Evolutionary conservation across 2,797 vertebrate genomes (phyloP).

Genomic region (Malurus leucopterus): DNA sequence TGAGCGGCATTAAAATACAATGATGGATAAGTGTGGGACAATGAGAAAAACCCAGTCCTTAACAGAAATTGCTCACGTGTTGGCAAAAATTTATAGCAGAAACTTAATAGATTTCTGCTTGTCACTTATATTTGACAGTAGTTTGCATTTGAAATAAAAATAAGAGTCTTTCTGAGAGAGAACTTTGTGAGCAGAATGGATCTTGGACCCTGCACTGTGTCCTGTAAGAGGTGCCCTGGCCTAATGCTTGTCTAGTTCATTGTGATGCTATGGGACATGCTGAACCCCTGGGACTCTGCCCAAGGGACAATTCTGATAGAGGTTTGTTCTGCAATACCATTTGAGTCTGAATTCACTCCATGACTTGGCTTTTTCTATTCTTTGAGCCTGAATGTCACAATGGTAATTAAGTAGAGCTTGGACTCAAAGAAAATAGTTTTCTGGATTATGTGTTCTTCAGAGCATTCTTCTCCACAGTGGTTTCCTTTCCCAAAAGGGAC

Average conservation of each 20-base stretch:
- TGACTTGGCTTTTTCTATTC: background rate
- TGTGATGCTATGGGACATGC: background rate
- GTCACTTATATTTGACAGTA: background rate
- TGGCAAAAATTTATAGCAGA: background rate
- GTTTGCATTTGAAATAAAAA: background rate
- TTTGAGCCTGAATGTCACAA: background rate
- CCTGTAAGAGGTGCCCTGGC: background rate
- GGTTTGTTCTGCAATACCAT: background rate
- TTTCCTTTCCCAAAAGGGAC: background rate
- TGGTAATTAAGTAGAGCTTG: background rate
- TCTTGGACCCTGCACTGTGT: rapidly evolving
- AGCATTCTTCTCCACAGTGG: background rate
- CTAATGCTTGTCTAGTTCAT: background rate
- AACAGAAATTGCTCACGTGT: background rate
- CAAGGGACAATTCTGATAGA: background rate
- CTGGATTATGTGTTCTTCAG: background rate
- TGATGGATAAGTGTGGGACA: background rate
- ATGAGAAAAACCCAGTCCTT: background rate
- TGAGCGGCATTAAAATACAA: background rate
- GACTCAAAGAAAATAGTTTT: background rate
- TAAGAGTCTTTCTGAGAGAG: background rate
- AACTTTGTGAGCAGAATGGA: background rate
- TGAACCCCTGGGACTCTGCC: background rate
- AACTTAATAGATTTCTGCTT: background rate
- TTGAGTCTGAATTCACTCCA: background rate